These are phyloP conservation scores for Eubasilissa regina DNA, from an alignment of 1,140 invertebrate species.

Conservation along the genomic window DNA sequence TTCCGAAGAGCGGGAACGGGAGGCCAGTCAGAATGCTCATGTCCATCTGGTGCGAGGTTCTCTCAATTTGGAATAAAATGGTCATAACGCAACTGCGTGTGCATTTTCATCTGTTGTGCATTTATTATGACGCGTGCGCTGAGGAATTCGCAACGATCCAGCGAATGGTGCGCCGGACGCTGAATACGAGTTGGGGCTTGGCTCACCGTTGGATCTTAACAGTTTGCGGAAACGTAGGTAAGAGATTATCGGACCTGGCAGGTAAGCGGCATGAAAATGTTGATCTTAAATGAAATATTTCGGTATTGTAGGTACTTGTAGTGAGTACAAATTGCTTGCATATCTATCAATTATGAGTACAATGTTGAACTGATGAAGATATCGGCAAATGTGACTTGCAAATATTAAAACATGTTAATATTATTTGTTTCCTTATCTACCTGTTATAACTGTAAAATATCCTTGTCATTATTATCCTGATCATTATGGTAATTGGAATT, in stretches of 20 bases:
- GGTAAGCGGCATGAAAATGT: too few species aligned
- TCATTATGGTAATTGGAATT: too few species aligned
- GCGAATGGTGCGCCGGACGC: neutral
- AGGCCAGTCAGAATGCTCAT: neutral
- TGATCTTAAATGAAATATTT: too few species aligned
- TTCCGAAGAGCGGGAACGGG: slow-evolving; percentile 16
- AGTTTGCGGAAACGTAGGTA: neutral
- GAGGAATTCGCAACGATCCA: neutral
- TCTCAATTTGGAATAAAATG: neutral
- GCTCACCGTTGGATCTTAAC: slow-evolving; percentile 11
- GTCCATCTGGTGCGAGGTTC: neutral
- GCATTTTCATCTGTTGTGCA: neutral
- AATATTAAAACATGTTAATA: too few species aligned
- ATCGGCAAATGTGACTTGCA: too few species aligned
- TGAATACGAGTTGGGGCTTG: slow-evolving; percentile 16
- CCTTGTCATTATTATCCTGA: too few species aligned
- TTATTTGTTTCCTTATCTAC: too few species aligned
- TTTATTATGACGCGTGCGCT: neutral
- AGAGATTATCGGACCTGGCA: neutral
- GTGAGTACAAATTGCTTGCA: too few species aligned
- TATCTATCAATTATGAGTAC: too few species aligned
- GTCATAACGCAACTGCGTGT: neutral
- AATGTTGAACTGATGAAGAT: too few species aligned
- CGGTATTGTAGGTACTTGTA: too few species aligned
- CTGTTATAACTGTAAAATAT: too few species aligned